phyloP scores from a whole-genome alignment of 2,797 vertebrate genomes.

The Rhynchotus rufescens region DNA sequence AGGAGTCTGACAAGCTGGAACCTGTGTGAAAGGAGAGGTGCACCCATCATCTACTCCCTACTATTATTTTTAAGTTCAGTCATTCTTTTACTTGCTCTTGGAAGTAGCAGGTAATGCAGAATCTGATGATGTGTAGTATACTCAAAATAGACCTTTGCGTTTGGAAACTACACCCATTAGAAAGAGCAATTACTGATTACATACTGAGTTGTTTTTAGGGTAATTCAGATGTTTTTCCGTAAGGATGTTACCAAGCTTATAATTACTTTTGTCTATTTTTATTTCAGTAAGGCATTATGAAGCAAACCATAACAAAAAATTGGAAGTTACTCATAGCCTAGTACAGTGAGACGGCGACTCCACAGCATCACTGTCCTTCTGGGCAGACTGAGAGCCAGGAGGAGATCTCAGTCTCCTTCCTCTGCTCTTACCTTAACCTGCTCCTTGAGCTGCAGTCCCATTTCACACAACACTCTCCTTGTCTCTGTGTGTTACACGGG shows the following conservation, averaged over 20 bases:
- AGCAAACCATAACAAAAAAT: background rate
- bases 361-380: background rate
- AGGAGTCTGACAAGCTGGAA: background rate
- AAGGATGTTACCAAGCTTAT: background rate
- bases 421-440: background rate
- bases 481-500: background rate
- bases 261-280: background rate
- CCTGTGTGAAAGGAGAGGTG: background rate
- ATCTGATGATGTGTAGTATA: background rate
- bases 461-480: background rate
- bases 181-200: background rate
- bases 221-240: background rate
- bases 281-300: background rate
- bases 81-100: background rate
- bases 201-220: background rate
- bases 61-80: background rate
- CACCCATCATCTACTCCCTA: background rate
- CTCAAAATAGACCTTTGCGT: conserved; percentile 5
- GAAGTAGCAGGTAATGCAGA: background rate
- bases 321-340: background rate
- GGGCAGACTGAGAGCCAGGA: background rate
- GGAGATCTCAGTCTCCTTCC: background rate
- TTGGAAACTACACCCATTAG: conserved; percentile 6
- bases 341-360: background rate
- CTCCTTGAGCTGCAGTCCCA: background rate